A percentile compares a stretch with the other conserved stretches of the same genome.
phyloP scores from a whole-genome alignment of 2,797 vertebrate genomes.

The Halcyon chelicuti region DNA sequence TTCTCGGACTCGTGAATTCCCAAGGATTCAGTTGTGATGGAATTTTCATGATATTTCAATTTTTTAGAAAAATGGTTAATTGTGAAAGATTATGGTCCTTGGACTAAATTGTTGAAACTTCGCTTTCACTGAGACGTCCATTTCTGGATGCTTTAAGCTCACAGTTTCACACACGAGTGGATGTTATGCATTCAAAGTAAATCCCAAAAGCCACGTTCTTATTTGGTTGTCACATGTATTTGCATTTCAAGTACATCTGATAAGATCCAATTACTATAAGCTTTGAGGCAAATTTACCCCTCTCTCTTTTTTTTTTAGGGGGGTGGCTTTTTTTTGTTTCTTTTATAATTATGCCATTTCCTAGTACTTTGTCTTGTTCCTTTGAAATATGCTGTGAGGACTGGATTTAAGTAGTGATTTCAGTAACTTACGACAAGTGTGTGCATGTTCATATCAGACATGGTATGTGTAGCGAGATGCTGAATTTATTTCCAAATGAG shows the following conservation, averaged over 20 bases:
- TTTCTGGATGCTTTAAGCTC: background rate
- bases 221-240: background rate
- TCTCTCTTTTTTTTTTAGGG: background rate
- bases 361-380: background rate
- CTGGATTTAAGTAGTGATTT: background rate
- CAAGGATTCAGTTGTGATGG: background rate
- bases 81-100: background rate
- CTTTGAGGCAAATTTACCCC: background rate
- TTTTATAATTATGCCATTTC: background rate
- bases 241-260: background rate
- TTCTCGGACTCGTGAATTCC: background rate
- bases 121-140: background rate
- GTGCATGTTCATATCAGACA: rapidly evolving
- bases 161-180: background rate
- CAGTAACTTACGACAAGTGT: background rate
- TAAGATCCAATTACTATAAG: background rate
- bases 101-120: background rate
- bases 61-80: background rate
- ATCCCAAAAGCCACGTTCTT: background rate
- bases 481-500: background rate
- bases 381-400: background rate
- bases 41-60: background rate
- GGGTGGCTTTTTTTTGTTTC: too few species aligned
- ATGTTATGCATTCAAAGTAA: background rate
- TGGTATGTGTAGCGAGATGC: background rate